Percentiles rank a stretch among this genome's conserved stretches.
Evolutionary conservation across 2,797 vertebrate species (phyloP).

Genomic region (Sebastes iracundus): DNA sequence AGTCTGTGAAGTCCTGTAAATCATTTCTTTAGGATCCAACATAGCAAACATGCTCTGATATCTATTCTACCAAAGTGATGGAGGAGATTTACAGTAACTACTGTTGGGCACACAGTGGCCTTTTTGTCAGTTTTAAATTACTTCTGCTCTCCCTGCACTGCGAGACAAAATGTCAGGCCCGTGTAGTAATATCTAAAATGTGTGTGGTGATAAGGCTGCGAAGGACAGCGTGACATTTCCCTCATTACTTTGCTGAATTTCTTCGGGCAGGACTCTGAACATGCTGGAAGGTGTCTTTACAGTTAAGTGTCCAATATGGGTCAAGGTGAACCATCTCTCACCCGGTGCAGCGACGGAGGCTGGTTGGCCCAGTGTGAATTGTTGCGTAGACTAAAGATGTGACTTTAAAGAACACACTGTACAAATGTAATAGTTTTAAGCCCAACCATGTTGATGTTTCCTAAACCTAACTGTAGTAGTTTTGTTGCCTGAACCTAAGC

Average conservation of each 20-base stretch:
- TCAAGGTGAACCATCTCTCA: slow-evolving; percentile 47
- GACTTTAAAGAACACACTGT: neutral
- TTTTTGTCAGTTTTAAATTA: neutral
- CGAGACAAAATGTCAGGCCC: neutral
- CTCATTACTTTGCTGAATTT: slow-evolving; percentile 16
- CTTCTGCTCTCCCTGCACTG: neutral
- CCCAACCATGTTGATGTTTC: no score
- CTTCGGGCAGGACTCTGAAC: slow-evolving; percentile 8
- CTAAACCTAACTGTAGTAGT: no score
- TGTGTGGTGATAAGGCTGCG: neutral
- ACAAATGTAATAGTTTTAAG: no score
- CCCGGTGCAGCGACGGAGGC: neutral
- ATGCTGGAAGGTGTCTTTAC: slow-evolving; percentile 3
- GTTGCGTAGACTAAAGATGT: neutral
- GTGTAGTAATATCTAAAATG: neutral
- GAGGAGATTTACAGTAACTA: neutral
- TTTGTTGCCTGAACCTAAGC: no score
- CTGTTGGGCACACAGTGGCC: neutral
- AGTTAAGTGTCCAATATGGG: neutral
- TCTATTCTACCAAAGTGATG: neutral
- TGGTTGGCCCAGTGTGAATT: neutral
- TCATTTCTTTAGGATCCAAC: neutral
- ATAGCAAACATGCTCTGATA: neutral
- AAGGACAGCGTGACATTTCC: slow-evolving; percentile 17
- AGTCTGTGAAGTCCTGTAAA: no score